These are phyloP conservation scores for Polyommatus icarus DNA, from an alignment of 2,888 invertebrate species.

Conservation along the genomic window DNA sequence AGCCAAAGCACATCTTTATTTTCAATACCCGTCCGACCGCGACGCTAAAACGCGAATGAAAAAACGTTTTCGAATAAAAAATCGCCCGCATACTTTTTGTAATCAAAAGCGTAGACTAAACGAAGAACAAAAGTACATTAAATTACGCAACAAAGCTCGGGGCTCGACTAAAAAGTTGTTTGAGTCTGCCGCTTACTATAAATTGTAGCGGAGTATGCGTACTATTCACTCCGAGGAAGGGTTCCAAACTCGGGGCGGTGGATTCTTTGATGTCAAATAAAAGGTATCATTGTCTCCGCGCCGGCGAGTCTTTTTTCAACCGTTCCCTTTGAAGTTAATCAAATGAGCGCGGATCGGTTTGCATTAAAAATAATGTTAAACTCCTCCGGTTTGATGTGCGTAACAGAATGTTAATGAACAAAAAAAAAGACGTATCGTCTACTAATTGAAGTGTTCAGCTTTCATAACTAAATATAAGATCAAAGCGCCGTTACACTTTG, in stretches of 20 bases:
- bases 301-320: slow-evolving; percentile 66
- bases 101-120: slow-evolving; percentile 27
- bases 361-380: slow-evolving; percentile 61
- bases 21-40: slow-evolving; percentile 3
- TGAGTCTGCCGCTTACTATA: slow-evolving; percentile 48
- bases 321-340: slow-evolving; percentile 70
- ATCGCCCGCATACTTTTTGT: slow-evolving; percentile 34
- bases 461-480: slow-evolving; percentile 66
- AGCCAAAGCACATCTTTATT: not conserved
- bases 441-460: slow-evolving; percentile 61
- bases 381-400: slow-evolving; percentile 53
- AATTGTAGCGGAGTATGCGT: slow-evolving; percentile 46
- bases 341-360: slow-evolving; percentile 64
- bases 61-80: slow-evolving; percentile 30
- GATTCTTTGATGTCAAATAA: slow-evolving; percentile 68
- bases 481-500: slow-evolving; percentile 67
- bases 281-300: slow-evolving; percentile 70
- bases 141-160: slow-evolving; percentile 50
- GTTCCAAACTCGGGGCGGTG: slow-evolving; percentile 56
- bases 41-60: not conserved
- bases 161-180: slow-evolving; percentile 46
- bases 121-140: slow-evolving; percentile 40
- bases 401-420: slow-evolving; percentile 52
- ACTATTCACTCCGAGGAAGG: slow-evolving; percentile 47
- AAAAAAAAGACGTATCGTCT: slow-evolving; percentile 57